phyloP scores from a whole-genome alignment of 1,140 invertebrate genomes.

The Triops longicaudatus region DNA sequence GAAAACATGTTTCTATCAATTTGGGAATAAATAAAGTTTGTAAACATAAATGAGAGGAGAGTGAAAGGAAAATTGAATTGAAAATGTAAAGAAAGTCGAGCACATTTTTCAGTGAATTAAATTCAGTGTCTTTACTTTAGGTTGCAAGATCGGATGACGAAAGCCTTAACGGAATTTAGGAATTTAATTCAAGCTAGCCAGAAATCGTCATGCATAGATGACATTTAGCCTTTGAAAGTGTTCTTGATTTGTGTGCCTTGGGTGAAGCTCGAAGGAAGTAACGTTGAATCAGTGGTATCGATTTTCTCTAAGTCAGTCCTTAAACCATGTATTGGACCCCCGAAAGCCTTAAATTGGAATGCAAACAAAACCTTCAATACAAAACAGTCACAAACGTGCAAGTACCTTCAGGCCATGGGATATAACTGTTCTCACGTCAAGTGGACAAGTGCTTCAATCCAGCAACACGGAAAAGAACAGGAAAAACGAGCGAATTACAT shows the following conservation, averaged over 20 bases:
- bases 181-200: not conserved
- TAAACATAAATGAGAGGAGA: too few relatives aligned
- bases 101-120: not conserved
- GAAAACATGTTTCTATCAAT: too few relatives aligned
- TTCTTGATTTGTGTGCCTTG: not conserved
- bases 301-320: constrained; percentile 4
- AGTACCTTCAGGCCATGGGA: constrained; percentile 1
- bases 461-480: not conserved
- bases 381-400: constrained; percentile 5
- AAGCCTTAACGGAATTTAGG: not conserved
- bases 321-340: constrained; percentile 8
- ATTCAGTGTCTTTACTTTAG: not conserved
- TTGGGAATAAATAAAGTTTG: too few relatives aligned
- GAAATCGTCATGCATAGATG: not conserved
- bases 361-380: constrained; percentile 1
- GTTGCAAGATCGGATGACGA: constrained; percentile 1
- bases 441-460: not conserved
- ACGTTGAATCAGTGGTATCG: not conserved
- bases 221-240: not conserved
- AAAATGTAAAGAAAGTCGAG: not conserved
- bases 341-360: constrained; percentile 1
- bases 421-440: not conserved
- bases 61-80: too few relatives aligned
- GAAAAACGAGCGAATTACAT: not conserved
- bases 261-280: not conserved